phyloP scores from a whole-genome alignment of 2,113 vertebrate species.

The Excalfactoria chinensis region DNA sequence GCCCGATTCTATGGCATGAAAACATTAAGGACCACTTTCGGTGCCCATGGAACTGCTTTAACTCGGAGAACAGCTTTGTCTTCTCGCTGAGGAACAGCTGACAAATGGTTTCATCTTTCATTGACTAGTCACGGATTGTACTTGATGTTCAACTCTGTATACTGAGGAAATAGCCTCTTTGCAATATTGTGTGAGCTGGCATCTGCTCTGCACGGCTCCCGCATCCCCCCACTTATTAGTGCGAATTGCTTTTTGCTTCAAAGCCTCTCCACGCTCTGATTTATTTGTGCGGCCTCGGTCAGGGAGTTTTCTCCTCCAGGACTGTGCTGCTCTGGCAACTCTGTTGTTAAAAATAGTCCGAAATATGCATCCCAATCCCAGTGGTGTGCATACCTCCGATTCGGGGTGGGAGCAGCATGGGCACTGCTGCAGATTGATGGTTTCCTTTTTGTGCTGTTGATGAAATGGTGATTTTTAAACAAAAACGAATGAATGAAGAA shows the following conservation, averaged over 20 bases:
- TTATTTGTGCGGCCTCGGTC: not conserved
- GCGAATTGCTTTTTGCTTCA: not conserved
- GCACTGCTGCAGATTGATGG: not conserved
- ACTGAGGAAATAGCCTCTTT: not conserved
- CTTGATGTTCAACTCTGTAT: not conserved
- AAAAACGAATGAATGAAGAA: not conserved
- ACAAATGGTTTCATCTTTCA: not conserved
- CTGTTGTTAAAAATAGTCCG: slow-evolving; percentile 7
- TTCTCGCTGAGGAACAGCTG: not conserved
- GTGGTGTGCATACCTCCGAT: not conserved
- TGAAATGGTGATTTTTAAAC: not conserved
- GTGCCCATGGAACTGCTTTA: not conserved
- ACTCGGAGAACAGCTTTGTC: not conserved
- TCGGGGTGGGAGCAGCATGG: not conserved
- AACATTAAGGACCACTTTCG: fast-evolving
- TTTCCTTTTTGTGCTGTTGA: not conserved
- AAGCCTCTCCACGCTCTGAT: not conserved
- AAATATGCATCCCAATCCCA: not conserved
- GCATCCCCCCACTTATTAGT: not conserved
- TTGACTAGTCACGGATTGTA: not conserved
- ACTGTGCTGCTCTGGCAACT: slow-evolving; percentile 15
- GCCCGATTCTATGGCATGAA: too few species aligned
- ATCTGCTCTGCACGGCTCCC: not conserved
- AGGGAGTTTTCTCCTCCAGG: not conserved
- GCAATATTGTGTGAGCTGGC: not conserved